A percentile compares a stretch with the other conserved stretches of the same genome.
Evolutionary conservation across 2,113 vertebrate species (phyloP).

Genomic region (Triplophysa dalaica): DNA sequence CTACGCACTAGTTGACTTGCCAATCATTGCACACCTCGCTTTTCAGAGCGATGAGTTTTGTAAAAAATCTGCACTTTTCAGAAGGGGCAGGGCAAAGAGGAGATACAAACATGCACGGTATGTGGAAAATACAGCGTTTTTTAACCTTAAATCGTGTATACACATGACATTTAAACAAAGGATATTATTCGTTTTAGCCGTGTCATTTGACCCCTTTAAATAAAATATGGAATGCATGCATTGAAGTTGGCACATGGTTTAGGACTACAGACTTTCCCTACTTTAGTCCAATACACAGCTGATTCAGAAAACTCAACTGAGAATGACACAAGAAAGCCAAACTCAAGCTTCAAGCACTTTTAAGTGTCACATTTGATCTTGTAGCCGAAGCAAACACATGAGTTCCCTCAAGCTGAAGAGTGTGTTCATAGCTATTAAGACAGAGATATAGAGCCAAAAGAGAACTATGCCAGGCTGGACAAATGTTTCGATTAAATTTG

Average conservation of each 20-base stretch:
- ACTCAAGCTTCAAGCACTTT: slow-evolving; percentile 46
- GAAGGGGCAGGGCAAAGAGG: no score
- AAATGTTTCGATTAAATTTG: slow-evolving; percentile 25
- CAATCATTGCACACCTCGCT: no score
- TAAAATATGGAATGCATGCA: no score
- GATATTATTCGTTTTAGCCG: no score
- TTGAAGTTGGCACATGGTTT: not conserved
- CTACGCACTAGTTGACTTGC: no score
- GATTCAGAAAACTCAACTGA: slow-evolving; percentile 44
- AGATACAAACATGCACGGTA: no score
- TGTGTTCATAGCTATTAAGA: slow-evolving; percentile 14
- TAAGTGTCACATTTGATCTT: slow-evolving; percentile 48
- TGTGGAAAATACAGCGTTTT: no score
- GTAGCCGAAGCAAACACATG: slow-evolving; percentile 23
- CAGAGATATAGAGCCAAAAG: not conserved
- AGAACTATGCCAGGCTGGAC: slow-evolving; percentile 15
- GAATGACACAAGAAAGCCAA: slow-evolving; percentile 47
- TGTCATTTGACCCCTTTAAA: no score
- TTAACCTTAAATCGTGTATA: no score
- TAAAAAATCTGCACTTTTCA: no score
- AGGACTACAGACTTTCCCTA: slow-evolving; percentile 36
- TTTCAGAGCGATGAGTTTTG: no score
- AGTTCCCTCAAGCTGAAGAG: slow-evolving; percentile 21
- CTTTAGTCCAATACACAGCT: slow-evolving; percentile 39
- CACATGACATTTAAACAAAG: no score